Base-by-base conservation (phyloP, 2,113 vertebrate genomes). In the Acanthochromis polyacanthus region DNA sequence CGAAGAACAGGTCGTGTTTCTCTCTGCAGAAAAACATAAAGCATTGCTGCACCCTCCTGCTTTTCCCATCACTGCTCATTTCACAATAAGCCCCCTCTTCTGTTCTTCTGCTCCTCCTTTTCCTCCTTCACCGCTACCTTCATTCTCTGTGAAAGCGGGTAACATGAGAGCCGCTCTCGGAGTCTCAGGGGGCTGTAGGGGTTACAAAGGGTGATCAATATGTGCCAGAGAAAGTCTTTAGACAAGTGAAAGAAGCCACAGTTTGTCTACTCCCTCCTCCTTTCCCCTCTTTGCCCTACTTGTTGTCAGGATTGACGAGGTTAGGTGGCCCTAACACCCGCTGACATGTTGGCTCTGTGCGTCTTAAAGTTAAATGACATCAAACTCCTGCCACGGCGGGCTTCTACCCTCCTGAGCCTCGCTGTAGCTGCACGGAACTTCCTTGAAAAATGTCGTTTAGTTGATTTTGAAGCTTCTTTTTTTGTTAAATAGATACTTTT, bases 131-230 rank as follows among this genome's bases (percentile, higher is more conserved):
- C 72, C 55, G 20, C 68, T 68, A 73, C 79, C 70, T 69, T 68
- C 88, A 88, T 90, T 83, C 76, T 81, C 85, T 74, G 67, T 89
- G 88, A 86, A 87, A 77, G 80, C 58, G 9, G 73, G 92, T 88
- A 93, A 94, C 81, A 63, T 78, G 81, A 94, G 69, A 88, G 89
- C 75, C 12, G 19, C 70, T 84, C 85, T 80, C 10, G 10, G 45
- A 69, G 61, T 89, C 91, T 89, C 82, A 1, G 80, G 84, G 86
- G 85, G 71, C 30, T 51, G 16, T 9, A 30, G 71, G 83, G 90
- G 91, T 90, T 88, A 87, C 92, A 89, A 90, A 86, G 85, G 82
- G 89, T 91, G 92, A 92, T 92, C 92, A 91, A 92, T 92, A 89
- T 88, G 85, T 91, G 91, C 79, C 89, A 89, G 79, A 85, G 91